These are phyloP conservation scores for Himalopsyche japonica DNA, from an alignment of 2,888 invertebrate genomes.

Conservation along the genomic window DNA sequence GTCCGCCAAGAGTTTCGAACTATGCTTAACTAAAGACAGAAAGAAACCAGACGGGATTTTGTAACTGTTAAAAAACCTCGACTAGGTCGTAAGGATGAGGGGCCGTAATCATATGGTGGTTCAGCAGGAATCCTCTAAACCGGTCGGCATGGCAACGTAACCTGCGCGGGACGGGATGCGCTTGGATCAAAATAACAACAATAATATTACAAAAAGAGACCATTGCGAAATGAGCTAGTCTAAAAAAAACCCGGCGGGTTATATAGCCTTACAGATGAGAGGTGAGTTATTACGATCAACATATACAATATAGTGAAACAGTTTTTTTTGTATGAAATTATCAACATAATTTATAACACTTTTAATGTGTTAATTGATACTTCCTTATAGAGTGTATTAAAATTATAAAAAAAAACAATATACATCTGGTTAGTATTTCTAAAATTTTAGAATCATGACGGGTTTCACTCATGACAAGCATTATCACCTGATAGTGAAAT, in stretches of 20 bases:
- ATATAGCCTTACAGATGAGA: neutral
- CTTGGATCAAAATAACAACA: neutral
- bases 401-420: too few relatives aligned
- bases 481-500: too few relatives aligned
- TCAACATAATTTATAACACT: too few relatives aligned
- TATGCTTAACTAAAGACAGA: neutral
- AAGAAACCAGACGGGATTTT: conserved; percentile 28
- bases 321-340: too few relatives aligned
- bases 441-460: too few relatives aligned
- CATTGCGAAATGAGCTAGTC: neutral
- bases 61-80: conserved; percentile 29
- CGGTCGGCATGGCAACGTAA: conserved; percentile 10
- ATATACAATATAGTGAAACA: too few relatives aligned
- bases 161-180: conserved; percentile 16
- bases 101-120: conserved; percentile 20
- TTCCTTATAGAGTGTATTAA: too few relatives aligned
- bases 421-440: too few relatives aligned
- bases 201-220: neutral
- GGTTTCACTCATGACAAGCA: too few relatives aligned
- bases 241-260: neutral
- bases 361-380: too few relatives aligned
- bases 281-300: too few relatives aligned
- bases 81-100: conserved; percentile 5
- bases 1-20: neutral
- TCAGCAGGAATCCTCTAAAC: conserved; percentile 21